Evolutionary conservation across 2,113 vertebrate genomes (phyloP), one percentile per base, ranked within the genome.

Genomic region (Esox niger): DNA sequence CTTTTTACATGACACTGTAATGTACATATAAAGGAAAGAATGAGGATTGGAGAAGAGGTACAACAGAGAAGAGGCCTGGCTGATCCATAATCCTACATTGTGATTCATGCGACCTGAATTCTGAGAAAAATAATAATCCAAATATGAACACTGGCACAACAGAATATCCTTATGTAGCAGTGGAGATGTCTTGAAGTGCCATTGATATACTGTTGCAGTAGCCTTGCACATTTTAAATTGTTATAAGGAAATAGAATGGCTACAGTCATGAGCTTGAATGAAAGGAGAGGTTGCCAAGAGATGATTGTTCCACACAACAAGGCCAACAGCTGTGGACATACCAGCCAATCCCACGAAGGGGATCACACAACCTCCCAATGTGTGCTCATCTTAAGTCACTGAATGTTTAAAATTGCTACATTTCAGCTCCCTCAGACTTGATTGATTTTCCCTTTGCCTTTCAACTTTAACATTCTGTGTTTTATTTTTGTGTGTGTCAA

Each of bases 171-270:
- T 17, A 68, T 61, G 31, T 62, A 79, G 70, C 74, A 68, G 76
- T 74, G 65, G 72, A 66, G 70, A 80, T 79, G 68, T 68, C 75
- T 81, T 70, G 47, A 81, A 86, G 84, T 83, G 83, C 86, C 83
- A 86, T 26, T 62, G 77, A 75, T 85, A 79, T 88, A 81, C 62
- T 74, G 79, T 88, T 87, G 83, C 88, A 86, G 57, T 86, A 72
- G 80, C 82, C 63, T 69, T 76, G 78, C 83, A 83, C 72, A 84
- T 87, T 78, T 79, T 68, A 80, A 80, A 87, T 87, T 6, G 81
- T 26, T 29, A 54, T 80, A 80, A 63, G 68, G 84, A 80, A 79
- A 76, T 69, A 25, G 79, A 83, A 78, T 60, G 74, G 70, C 58
- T 33, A 33, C 10, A 33, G 11, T 43, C 3, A 43, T 68, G 79